Evolutionary conservation across 2,888 invertebrate genomes (phyloP), one percentile per base, ranked within the genome.

Genomic region (Neocrepidodera transversa): DNA sequence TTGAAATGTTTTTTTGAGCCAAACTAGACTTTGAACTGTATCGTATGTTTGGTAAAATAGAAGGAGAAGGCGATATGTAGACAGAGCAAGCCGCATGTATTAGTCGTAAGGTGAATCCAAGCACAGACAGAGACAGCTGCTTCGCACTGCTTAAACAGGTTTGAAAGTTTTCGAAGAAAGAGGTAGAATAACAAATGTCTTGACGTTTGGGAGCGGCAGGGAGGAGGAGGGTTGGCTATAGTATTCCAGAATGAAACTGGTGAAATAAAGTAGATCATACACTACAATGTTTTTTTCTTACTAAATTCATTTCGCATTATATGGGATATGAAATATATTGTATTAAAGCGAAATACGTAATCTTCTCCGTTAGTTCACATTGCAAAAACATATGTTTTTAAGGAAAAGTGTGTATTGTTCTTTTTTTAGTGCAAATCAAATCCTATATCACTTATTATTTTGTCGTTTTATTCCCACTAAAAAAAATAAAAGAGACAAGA

Each of bases 131-230:
- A 75, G 78, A 79, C 72, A 65, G 75, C 68, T 68, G 71, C 68
- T 63, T 35, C 49, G 28, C 17, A 54, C 38, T 51, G 60, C 55
- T 55, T 55, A 73, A 78, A 79, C 79, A 78, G 78, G 79, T 79
- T 79, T 78, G 78, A 78, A 77, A 78, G 77, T 77, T 76, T 77
- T 75, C 75, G 71, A 69, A 74, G 75, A 75, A 76, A 74, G 67
- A 73, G 74, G 74, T 72, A 72, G 73, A 74, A 74, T 70, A 73
- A 73, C 70, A 73, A 75, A 74, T 69, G 72, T 71, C 68, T 64
- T 64, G 64, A 64, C 63, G 63, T 62, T 60, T 62, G 58, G 59
- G 58, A 45, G 61, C 30, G 64, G 57, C 11, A 58, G 38, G 53
- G 59, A 51, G 67, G 65, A 59, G 62, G 62, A 52, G 58, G 47